Evolutionary conservation across 2,888 invertebrate species (phyloP).

Genomic region (Cryptosula pallasiana): DNA sequence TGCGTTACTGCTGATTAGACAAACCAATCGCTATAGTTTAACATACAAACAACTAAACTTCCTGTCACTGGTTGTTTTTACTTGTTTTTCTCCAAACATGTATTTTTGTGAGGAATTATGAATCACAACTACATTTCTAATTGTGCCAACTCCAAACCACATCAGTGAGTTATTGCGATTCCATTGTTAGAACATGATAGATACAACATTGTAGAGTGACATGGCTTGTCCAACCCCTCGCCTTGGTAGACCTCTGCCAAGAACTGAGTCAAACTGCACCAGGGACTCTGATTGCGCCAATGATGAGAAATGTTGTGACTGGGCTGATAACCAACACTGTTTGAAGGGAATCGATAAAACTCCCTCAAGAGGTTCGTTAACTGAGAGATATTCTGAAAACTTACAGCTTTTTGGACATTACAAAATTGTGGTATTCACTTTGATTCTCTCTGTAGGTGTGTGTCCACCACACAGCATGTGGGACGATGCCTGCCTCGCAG

Average conservation of each 20-base stretch:
- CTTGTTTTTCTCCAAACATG: no score
- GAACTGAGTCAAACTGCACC: neutral
- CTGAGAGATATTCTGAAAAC: no score
- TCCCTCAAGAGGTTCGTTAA: neutral
- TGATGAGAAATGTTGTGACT: slow-evolving; percentile 1
- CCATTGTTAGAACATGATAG: no score
- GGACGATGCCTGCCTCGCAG: neutral
- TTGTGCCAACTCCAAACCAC: no score
- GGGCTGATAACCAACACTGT: slow-evolving; percentile 9
- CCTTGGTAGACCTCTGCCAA: neutral
- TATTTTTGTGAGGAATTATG: no score
- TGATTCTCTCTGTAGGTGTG: neutral
- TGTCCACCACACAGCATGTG: neutral
- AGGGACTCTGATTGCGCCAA: neutral
- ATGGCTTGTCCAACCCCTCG: neutral
- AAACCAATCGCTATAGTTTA: no score
- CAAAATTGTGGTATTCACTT: neutral
- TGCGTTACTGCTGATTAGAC: no score
- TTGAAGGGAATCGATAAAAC: neutral
- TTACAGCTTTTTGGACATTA: neutral
- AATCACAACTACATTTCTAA: no score
- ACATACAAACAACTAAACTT: no score
- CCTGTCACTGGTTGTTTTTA: no score
- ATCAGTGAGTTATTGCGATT: no score
- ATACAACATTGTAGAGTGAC: neutral